Percentiles rank a stretch among this genome's conserved stretches.
These are phyloP conservation scores for Troides aeacus DNA, from an alignment of 2,888 invertebrate genomes.

Conservation along the genomic window DNA sequence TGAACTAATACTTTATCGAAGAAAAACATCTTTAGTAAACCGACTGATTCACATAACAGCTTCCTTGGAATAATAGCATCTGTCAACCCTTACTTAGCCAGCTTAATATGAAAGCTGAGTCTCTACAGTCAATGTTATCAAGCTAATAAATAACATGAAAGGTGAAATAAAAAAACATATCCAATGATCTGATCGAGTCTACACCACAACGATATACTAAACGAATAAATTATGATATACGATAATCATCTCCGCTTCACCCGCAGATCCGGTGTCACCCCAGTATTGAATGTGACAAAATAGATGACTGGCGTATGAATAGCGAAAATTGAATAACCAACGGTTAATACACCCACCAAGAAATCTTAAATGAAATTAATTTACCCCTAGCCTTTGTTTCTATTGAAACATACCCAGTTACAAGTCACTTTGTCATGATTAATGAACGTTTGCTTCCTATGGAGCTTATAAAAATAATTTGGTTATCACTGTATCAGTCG, in stretches of 20 bases:
- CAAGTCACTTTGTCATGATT: slow-evolving; percentile 36
- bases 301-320: slow-evolving; percentile 48
- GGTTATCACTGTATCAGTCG: not conserved
- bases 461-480: not conserved
- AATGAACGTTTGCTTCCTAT: slow-evolving; percentile 21
- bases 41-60: no score
- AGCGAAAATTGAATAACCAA: slow-evolving; percentile 54
- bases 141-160: not conserved
- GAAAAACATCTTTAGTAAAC: no score
- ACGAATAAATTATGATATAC: slow-evolving; percentile 58
- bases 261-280: slow-evolving; percentile 55
- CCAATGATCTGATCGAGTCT: not conserved
- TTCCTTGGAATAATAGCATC: no score
- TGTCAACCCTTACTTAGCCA: no score
- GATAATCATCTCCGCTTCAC: slow-evolving; percentile 62
- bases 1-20: no score
- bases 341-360: slow-evolving; percentile 39
- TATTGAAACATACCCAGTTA: slow-evolving; percentile 35
- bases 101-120: no score
- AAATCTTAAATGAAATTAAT: slow-evolving; percentile 37
- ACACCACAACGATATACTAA: slow-evolving; percentile 28
- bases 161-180: slow-evolving; percentile 3
- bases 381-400: slow-evolving; percentile 32
- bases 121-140: no score
- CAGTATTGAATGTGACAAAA: slow-evolving; percentile 50